phyloP scores from a whole-genome alignment of 2,113 vertebrate species.

The Lates calcarifer region DNA sequence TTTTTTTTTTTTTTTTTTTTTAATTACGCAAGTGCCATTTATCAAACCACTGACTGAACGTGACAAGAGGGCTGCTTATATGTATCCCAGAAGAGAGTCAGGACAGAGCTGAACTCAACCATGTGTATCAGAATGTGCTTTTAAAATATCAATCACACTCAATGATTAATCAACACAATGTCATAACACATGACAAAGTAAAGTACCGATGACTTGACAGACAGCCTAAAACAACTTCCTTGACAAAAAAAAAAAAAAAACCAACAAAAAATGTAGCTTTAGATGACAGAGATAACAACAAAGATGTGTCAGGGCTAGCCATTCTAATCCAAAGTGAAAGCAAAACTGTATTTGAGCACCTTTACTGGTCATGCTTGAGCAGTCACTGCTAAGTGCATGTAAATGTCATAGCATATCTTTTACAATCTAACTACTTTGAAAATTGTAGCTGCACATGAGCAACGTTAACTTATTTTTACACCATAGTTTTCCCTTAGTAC shows the following conservation, averaged over 20 bases:
- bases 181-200: no score
- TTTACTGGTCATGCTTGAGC: constrained; percentile 23
- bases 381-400: constrained; percentile 8
- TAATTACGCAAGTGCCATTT: constrained; percentile 18
- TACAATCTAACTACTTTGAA: neutral
- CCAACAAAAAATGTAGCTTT: constrained; percentile 2
- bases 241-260: neutral
- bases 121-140: constrained; percentile 49
- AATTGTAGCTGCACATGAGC: neutral
- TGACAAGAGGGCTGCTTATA: constrained; percentile 20
- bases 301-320: constrained; percentile 37
- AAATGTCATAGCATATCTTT: constrained; percentile 26
- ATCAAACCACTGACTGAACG: constrained; percentile 41
- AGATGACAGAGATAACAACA: constrained; percentile 31
- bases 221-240: constrained; percentile 41
- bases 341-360: constrained; percentile 56
- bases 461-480: neutral
- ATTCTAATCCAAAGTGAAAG: constrained; percentile 62
- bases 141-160: constrained; percentile 61
- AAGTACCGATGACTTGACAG: constrained; percentile 13
- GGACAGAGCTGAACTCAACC: constrained; percentile 19
- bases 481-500: neutral
- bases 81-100: constrained; percentile 6
- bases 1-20: neutral
- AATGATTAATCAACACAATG: constrained; percentile 11